Conservation (phyloP, 2,797 vertebrate species). For the Eleutherodactylus coqui region DNA sequence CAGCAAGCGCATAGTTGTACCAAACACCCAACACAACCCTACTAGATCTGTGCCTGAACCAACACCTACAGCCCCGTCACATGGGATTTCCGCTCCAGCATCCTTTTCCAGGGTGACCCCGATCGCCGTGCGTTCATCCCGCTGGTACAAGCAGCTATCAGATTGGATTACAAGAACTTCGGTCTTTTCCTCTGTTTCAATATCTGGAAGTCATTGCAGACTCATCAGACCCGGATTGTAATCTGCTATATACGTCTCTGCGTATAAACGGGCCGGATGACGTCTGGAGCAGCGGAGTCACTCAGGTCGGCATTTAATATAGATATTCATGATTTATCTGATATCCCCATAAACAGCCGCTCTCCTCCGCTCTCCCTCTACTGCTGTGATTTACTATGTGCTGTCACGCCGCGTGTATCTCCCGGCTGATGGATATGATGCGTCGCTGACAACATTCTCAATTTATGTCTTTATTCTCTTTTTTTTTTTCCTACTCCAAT, state of each 20-base stretch:
- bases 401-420: conserved; percentile 22
- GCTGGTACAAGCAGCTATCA: not conserved
- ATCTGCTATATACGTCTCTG: conserved; percentile 4
- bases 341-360: conserved; percentile 9
- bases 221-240: not conserved
- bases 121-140: not conserved
- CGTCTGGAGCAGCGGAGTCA: not conserved
- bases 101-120: not conserved
- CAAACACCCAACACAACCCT: no score
- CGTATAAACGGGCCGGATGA: not conserved
- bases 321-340: conserved; percentile 47
- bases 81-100: no score
- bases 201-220: not conserved
- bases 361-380: not conserved
- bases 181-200: not conserved
- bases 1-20: no score
- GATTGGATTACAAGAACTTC: not conserved
- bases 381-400: conserved; percentile 25
- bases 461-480: conserved; percentile 10
- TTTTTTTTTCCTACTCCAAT: not conserved
- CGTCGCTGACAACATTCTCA: not conserved
- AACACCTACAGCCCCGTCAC: not conserved
- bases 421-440: conserved; percentile 23
- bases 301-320: conserved; percentile 37
- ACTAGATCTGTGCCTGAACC: not conserved